Base-by-base conservation (phyloP, 2,797 vertebrate genomes). In the Holocentrus rufus region DNA sequence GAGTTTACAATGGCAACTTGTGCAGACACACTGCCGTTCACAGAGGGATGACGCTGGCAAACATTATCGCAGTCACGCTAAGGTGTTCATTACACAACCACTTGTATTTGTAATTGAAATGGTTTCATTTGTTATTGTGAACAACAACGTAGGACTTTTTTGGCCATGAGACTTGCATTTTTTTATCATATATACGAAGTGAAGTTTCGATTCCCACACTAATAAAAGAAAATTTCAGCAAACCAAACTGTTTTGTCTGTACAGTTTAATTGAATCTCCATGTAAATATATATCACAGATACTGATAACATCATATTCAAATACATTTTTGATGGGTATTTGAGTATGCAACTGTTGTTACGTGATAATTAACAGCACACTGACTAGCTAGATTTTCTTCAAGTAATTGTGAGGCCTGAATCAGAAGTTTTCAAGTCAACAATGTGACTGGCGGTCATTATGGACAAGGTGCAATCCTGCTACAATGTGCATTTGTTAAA, bases 101-200 rank as follows among this genome's bases (percentile, higher is more conserved):
- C 52, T 58, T 72, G 72, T 72, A 77, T 76, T 61, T 65, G 64
- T 85, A 85, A 86, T 81, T 76, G 46, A 83, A 87, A 83, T 77
- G 54, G 52, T 63, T 57, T 31, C 39, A 25, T 72, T 80, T 54
- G 49, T 17, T 23, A 69, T 58, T 68, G 53, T 72, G 65, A 66
- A 10, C 1, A 77, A 77, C 61, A 81, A 72, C 46, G 46, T 1
- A 49, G 25, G 59, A 7, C 1, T 27, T 47, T 62, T 46, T 17
- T 15, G 25, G 44, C 60, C 23, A 49, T 31, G 17, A 62, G 42
- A 13, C 5, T 47, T 34, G 30, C 5, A 34, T 34, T 6, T 50
- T n/a, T 10, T 49, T 50, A 20, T 20, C 10, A 50, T n/a, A 49
- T 49, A 18, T 2, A 9, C n/a, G n/a, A 7, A 20, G 47, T 50